These are phyloP conservation scores for Coregonus suidteri DNA, from an alignment of 2,797 vertebrate genomes.

Conservation along the genomic window DNA sequence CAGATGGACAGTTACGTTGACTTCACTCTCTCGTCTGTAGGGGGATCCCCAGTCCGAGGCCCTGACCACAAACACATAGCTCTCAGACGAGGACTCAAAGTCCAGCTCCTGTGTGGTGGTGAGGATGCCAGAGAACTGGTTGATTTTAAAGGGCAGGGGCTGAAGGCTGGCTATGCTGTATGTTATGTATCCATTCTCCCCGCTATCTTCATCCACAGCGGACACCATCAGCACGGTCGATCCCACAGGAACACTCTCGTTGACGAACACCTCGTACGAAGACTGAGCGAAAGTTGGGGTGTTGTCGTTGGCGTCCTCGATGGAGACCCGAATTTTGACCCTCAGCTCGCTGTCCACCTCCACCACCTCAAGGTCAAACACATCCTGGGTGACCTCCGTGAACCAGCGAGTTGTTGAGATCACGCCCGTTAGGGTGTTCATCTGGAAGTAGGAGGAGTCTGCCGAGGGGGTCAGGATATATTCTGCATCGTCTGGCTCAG, in stretches of 20 bases:
- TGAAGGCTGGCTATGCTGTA: conserved; percentile 91
- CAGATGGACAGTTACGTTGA: conserved; percentile 90
- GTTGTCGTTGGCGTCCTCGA: conserved; percentile 93
- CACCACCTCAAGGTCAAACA: conserved; percentile 83
- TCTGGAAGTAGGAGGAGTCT: conserved; percentile 84
- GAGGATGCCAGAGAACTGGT: conserved; percentile 93
- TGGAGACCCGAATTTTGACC: conserved; percentile 79
- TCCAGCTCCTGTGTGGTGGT: conserved; percentile 89
- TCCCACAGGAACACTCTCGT: conserved; percentile 88
- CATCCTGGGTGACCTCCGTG: conserved; percentile 78
- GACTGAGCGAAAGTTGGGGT: conserved; percentile 86
- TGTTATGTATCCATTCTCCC: conserved; percentile 97
- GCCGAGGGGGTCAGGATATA: conserved; percentile 84
- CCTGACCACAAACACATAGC: conserved; percentile 87
- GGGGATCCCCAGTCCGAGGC: conserved; percentile 98
- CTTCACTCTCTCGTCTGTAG: conserved; percentile 93
- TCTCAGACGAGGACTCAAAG: conserved; percentile 92
- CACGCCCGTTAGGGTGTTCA: conserved; percentile 87
- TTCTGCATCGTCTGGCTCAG: conserved; percentile 84
- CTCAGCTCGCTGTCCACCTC: conserved; percentile 80
- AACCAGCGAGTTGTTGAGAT: conserved; percentile 86
- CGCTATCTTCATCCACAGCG: conserved; percentile 87
- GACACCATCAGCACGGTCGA: conserved; percentile 82
- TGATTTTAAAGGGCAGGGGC: conserved; percentile 88
- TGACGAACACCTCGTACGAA: conserved; percentile 86